Base-by-base conservation (phyloP, 2,888 invertebrate genomes). In the Steinernema carpocapsae region DNA sequence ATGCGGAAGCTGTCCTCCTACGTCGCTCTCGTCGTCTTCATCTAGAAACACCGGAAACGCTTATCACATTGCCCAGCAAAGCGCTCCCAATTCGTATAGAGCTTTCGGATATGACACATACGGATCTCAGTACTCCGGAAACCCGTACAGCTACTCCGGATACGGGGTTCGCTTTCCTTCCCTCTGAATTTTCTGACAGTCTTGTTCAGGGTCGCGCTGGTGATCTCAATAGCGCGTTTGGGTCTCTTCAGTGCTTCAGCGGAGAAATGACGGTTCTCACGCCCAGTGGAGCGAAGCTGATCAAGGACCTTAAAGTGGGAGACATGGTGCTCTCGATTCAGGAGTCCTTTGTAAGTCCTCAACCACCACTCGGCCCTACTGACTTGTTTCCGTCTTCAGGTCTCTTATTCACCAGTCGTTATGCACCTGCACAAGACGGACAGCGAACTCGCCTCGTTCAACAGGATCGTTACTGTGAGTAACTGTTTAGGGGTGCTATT, bases 371-470 rank as follows among this genome's bases (percentile, higher is more conserved):
- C n/a, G 32, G 37, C 24, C n/a, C 24, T 43, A 29, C n/a, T 29
- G 4, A n/a, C 17, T 17, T 48, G 19, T 48, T 6, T 4, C 19
- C 26, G 22, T 10, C 59, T 82, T 56, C 43, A 83, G 84, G 72
- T 86, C 46, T 78, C 80, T 59, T 86, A 80, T 76, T 83, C 85
- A 0, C 85, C 85, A 43, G 76, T 86, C 51, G 78, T 86, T 32
- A 86, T 85, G 85, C 86, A 86, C 76, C 75, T 86, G 32, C 86
- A 86, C 72, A 79, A 81, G 56, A 75, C 82, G 10, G 78, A 77
- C 1, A 74, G 82, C 4, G 82, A 84, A 74, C 48, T 72, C 10
- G 86, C 86, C 29, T 75, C 77, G 29, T 86, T 83, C 80, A 77
- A 77, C 72, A 52, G 77, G 10, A 77, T 86, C 45, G 75, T 73